phyloP scores from a whole-genome alignment of 2,888 invertebrate genomes.

The Dynastes maya region DNA sequence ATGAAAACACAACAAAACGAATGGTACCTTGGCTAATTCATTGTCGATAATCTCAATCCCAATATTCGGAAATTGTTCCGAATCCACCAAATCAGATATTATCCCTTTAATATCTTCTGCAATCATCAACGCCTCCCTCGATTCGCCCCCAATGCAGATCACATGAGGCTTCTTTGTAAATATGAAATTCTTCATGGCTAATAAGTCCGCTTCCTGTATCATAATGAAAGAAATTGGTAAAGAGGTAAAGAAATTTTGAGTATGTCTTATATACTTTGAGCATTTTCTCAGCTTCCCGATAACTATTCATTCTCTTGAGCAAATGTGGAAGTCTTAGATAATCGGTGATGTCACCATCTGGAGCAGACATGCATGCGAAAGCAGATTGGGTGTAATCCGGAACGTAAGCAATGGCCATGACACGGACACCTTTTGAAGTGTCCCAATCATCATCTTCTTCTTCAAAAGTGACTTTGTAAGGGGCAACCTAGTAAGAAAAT shows the following conservation, averaged over 20 bases:
- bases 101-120: conserved; percentile 84
- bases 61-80: conserved; percentile 90
- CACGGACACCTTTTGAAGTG: conserved; percentile 85
- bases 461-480: conserved; percentile 83
- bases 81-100: conserved; percentile 82
- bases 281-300: conserved; percentile 78
- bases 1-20: background rate
- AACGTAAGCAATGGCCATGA: conserved; percentile 91
- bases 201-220: conserved; percentile 76
- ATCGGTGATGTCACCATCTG: conserved; percentile 94
- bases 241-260: no score
- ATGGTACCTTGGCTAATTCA: conserved; percentile 83
- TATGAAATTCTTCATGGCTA: conserved; percentile 86
- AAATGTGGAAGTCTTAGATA: conserved; percentile 91
- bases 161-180: conserved; percentile 94
- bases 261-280: conserved; percentile 64
- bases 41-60: conserved; percentile 95
- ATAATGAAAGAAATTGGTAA: no score
- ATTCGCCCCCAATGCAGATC: conserved; percentile 87
- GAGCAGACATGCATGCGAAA: conserved; percentile 89
- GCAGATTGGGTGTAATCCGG: conserved; percentile 89
- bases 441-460: conserved; percentile 96
- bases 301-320: conserved; percentile 85
- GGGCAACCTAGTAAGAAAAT: conserved; percentile 72
- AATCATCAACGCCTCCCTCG: conserved; percentile 88